These are phyloP conservation scores for Agrotis clavis DNA, from an alignment of 2,888 invertebrate genomes.

Conservation along the genomic window DNA sequence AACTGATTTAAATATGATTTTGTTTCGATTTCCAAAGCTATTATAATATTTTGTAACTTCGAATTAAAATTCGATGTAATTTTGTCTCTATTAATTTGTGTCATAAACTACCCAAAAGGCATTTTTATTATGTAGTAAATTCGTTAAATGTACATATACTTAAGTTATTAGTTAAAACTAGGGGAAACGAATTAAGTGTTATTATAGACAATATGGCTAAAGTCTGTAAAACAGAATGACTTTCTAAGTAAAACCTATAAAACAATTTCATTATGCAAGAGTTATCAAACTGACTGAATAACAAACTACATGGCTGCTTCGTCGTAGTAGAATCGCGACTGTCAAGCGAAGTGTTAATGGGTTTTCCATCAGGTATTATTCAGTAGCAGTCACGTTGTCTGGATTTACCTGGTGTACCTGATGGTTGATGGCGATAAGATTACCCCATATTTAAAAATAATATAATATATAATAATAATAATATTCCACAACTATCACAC, in stretches of 20 bases:
- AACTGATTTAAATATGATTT: slow-evolving; percentile 2
- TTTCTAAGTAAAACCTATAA: neutral
- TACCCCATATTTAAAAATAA: no score
- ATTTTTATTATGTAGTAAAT: no score
- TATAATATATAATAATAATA: no score
- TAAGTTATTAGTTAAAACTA: neutral
- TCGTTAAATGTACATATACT: neutral
- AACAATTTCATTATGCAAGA: neutral
- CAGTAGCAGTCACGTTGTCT: no score
- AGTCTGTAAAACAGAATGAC: neutral
- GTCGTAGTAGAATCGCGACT: no score
- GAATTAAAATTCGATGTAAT: neutral
- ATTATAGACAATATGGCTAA: neutral
- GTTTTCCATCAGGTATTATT: no score
- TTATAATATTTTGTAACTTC: neutral
- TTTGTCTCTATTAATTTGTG: neutral
- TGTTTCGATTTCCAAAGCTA: neutral
- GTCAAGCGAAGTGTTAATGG: no score
- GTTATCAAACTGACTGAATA: no score
- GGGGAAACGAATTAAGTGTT: neutral
- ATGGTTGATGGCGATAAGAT: no score
- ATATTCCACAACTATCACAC: no score
- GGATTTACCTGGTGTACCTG: no score
- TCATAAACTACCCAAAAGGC: neutral
- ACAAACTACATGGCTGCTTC: no score